A percentile compares a stretch with the other conserved stretches of the same genome.
phyloP scores from a whole-genome alignment of 2,888 invertebrate species.

The Taphrorychus bicolor region DNA sequence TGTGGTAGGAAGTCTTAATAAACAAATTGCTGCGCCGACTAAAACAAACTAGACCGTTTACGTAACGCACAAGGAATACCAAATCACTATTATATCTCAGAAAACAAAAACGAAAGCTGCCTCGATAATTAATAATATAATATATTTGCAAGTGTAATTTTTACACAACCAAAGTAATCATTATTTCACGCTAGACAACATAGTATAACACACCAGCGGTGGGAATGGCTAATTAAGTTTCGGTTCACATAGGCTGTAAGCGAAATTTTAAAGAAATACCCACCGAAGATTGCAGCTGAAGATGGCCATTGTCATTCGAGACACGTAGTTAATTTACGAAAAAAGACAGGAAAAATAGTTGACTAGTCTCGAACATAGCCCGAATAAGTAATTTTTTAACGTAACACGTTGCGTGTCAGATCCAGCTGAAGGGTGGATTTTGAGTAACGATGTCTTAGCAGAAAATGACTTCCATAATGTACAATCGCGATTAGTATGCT shows the following conservation, averaged over 20 bases:
- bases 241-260: neutral
- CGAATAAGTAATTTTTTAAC: conserved; percentile 3
- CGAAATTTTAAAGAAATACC: neutral
- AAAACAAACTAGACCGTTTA: too few relatives aligned
- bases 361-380: conserved; percentile 6
- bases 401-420: neutral
- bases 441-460: too few relatives aligned
- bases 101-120: conserved; percentile 7
- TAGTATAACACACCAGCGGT: neutral
- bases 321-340: conserved; percentile 3
- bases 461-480: too few relatives aligned
- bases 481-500: too few relatives aligned
- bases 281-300: neutral
- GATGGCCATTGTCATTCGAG: neutral
- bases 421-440: too few relatives aligned
- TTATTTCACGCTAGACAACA: neutral
- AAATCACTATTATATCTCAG: neutral
- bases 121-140: conserved; percentile 2
- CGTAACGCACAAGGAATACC: neutral
- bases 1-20: too few relatives aligned
- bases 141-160: conserved; percentile 6
- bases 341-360: neutral
- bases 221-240: neutral
- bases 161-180: conserved; percentile 4
- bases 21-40: too few relatives aligned